These are phyloP conservation scores for Malaclemys terrapin DNA, from an alignment of 2,113 vertebrate genomes.

Conservation along the genomic window DNA sequence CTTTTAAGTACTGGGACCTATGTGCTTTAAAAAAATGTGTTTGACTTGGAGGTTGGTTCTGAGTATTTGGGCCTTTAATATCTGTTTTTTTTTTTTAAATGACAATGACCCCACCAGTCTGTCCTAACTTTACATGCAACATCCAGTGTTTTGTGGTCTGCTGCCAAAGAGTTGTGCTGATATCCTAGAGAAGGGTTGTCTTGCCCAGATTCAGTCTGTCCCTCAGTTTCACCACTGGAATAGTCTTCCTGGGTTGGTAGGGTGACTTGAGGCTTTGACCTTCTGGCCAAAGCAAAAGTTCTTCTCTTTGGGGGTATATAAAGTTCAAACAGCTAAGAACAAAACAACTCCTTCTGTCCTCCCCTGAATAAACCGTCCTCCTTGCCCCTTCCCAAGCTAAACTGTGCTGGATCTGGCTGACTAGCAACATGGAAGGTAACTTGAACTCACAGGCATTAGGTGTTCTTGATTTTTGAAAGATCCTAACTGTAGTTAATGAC, in stretches of 20 bases:
- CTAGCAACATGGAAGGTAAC: neutral
- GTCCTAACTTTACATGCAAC: neutral
- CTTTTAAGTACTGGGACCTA: neutral
- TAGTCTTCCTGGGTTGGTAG: neutral
- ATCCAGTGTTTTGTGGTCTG: neutral
- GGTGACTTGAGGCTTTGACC: neutral
- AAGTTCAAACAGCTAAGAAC: neutral
- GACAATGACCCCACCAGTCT: neutral
- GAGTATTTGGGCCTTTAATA: neutral
- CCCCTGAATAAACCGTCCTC: neutral
- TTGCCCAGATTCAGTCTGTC: neutral
- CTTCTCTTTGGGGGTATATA: neutral
- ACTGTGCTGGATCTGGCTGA: neutral
- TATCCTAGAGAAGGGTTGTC: neutral
- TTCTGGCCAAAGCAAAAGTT: neutral
- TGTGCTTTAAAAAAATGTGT: neutral
- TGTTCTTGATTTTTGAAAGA: neutral
- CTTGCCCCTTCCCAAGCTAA: neutral
- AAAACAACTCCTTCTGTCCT: neutral
- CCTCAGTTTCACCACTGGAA: neutral
- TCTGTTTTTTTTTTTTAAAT: neutral
- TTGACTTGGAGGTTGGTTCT: neutral
- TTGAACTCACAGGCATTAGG: neutral
- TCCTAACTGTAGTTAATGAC: conserved; percentile 24
- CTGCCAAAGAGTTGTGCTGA: neutral